Percentiles rank a stretch among this genome's conserved stretches.
Conservation (phyloP, 2,113 vertebrate species). For the Eonycteris spelaea region DNA sequence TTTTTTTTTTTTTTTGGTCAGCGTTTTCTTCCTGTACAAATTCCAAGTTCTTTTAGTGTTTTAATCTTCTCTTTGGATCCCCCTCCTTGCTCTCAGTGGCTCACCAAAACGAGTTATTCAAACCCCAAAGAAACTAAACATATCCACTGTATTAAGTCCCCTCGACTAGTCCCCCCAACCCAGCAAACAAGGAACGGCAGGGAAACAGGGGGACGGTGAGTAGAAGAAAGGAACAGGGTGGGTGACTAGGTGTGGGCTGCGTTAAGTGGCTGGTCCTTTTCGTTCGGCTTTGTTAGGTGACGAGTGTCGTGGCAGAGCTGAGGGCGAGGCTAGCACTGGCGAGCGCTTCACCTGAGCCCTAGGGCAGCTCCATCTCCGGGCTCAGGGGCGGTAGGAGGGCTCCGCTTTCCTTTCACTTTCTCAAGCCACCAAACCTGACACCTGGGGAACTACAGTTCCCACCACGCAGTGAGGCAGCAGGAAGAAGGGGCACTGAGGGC, state of each 20-base stretch:
- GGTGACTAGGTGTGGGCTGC: too few relatives aligned
- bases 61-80: neutral
- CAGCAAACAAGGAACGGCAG: neutral
- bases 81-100: neutral
- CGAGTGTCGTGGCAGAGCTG: neutral
- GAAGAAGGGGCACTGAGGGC: constrained; percentile 80
- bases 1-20: neutral
- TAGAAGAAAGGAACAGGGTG: neutral
- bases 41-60: neutral
- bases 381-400: neutral
- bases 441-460: constrained; percentile 82
- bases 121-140: neutral
- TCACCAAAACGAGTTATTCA: neutral
- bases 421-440: neutral
- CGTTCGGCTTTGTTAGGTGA: accelerated
- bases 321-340: accelerated
- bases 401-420: constrained; percentile 67
- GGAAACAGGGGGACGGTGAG: neutral
- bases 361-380: neutral
- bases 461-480: constrained; percentile 83
- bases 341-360: neutral
- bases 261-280: accelerated
- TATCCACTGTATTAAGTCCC: neutral
- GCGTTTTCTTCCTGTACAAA: neutral
- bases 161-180: neutral